Evolutionary conservation across 2,888 invertebrate species (phyloP), one percentile per base, ranked within the genome.

Genomic region (Microctonus brassicae): DNA sequence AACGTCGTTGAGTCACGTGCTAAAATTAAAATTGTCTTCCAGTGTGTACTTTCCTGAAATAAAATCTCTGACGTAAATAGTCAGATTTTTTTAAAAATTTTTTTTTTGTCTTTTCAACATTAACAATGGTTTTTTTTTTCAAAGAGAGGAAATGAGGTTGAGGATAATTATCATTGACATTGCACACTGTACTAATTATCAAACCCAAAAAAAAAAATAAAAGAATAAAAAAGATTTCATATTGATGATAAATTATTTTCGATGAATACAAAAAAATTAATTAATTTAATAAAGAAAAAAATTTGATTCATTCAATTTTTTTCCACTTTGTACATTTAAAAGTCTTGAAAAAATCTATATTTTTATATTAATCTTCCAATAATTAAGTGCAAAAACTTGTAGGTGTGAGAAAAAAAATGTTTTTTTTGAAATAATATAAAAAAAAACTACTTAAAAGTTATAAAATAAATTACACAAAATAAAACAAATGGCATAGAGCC

Each of bases 401-500:
- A 17, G 29, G 29, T 29, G 58, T 29, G 9, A 34, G n/a, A 58
- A n/a, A 5, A 58, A 33, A 20, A 58, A 58, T 17, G 13, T 58
- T n/a, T n/a, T n/a, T n/a, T n/a, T n/a, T n/a, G n/a, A n/a, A n/a
- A n/a, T n/a, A n/a, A n/a, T n/a, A n/a, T n/a, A n/a, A n/a, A 34
- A 17, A 33, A 33, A 9, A n/a, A 7, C 33, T 34, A 20, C 13
- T 26, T 26, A 13, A 13, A 57, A 57, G n/a, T 61, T 34, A 17
- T 34, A 52, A 52, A 55, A 74, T 4, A 26, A 74, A 79, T 79
- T 77, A 73, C 77, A 77, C 72, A 79, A 79, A 78, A 73, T 73
- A n/a, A 69, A 69, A 76, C 74, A 67, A 64, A 17, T 65, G 77
- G 76, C 78, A 52, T 11, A 20, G 55, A 68, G 79, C 79, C 79